Conservation (phyloP, 2,797 vertebrate genomes). For the Crocidura indochinensis region DNA sequence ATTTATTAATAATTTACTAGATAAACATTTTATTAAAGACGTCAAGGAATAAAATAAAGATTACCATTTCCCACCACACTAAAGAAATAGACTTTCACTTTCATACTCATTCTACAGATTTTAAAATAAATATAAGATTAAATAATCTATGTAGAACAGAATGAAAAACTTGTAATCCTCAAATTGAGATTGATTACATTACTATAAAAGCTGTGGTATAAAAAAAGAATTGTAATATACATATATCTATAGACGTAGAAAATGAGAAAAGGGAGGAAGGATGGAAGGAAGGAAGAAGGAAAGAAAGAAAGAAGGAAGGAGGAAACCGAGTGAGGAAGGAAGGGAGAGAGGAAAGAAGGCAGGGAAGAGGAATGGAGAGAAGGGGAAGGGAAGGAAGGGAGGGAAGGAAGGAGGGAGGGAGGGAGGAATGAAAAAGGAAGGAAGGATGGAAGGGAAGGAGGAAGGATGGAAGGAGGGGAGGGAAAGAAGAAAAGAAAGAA, state of each 20-base stretch:
- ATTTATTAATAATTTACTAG: background rate
- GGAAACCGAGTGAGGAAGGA: no score
- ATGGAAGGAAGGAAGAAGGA: background rate
- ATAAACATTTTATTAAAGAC: background rate
- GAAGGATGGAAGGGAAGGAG: background rate
- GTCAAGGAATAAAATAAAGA: background rate
- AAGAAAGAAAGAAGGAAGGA: no score
- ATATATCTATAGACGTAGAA: background rate
- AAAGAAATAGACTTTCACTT: background rate
- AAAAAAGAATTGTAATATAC: no score
- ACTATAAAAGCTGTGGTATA: no score
- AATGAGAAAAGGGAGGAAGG: background rate
- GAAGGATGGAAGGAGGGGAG: background rate
- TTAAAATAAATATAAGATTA: background rate
- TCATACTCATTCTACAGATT: no score
- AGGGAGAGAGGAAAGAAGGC: no score
- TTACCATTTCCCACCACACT: background rate
- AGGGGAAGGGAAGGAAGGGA: no score
- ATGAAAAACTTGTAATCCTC: background rate
- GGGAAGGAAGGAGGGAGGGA: background rate
- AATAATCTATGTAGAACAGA: background rate
- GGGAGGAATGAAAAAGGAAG: conserved; percentile 7
- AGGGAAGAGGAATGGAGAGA: no score
- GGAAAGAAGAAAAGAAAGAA: background rate
- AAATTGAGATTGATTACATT: background rate